Percentiles rank a stretch among this genome's conserved stretches.
phyloP scores from a whole-genome alignment of 1,140 invertebrate genomes.

The Drosophila punjabiensis region DNA sequence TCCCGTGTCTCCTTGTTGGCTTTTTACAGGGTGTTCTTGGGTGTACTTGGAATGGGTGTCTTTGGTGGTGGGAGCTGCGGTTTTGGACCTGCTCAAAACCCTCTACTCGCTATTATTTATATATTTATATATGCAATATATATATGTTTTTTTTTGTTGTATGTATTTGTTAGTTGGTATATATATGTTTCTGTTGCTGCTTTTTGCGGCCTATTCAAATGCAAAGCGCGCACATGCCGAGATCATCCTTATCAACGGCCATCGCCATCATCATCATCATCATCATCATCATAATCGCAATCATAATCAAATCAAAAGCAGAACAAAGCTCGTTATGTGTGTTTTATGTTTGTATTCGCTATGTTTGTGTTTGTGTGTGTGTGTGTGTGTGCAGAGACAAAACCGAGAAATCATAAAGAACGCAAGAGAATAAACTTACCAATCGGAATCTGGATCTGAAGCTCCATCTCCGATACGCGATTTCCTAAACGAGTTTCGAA shows the following conservation, averaged over 20 bases:
- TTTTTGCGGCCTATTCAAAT: constrained; percentile 68
- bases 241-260: constrained; percentile 52
- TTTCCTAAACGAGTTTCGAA: constrained; percentile 82
- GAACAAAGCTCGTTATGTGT: constrained; percentile 59
- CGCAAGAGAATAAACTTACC: constrained; percentile 76
- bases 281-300: constrained; percentile 49
- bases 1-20: constrained; percentile 15
- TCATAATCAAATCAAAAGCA: constrained; percentile 60
- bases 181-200: constrained; percentile 28
- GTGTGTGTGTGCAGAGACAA: constrained; percentile 58
- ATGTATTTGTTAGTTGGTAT: constrained; percentile 8
- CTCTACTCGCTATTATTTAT: constrained; percentile 34
- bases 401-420: constrained; percentile 65
- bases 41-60: neutral
- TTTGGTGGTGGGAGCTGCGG: constrained; percentile 24
- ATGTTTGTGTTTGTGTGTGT: constrained; percentile 24
- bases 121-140: constrained; percentile 4
- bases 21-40: constrained; percentile 47
- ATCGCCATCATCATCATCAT: constrained; percentile 41
- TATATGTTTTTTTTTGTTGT: constrained; percentile 33
- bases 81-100: constrained; percentile 36
- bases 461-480: constrained; percentile 84
- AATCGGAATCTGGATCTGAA: constrained; percentile 85
- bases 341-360: constrained; percentile 11
- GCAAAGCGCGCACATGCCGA: constrained; percentile 76